Evolutionary conservation across 2,113 vertebrate genomes (phyloP).

Genomic region (Dicentrarchus labrax): DNA sequence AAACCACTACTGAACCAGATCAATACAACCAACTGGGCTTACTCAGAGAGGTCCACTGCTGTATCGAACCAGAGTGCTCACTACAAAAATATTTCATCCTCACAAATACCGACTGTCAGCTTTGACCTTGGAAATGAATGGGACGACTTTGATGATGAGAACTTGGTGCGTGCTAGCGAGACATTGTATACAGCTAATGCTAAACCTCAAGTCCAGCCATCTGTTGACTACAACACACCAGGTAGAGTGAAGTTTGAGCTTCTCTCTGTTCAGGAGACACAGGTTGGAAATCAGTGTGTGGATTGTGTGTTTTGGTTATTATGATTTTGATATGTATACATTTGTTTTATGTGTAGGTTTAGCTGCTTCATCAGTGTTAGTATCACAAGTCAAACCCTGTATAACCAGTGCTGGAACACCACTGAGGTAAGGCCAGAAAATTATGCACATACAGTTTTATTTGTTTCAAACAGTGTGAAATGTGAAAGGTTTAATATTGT

Average conservation of each 20-base stretch:
- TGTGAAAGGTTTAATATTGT: background rate
- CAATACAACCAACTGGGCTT: conserved; percentile 39
- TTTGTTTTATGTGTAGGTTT: conserved; percentile 43
- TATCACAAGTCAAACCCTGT: conserved; percentile 32
- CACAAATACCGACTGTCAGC: conserved; percentile 82
- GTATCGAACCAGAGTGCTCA: conserved; percentile 61
- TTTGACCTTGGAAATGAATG: conserved; percentile 89
- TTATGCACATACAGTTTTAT: background rate
- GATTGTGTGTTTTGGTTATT: background rate
- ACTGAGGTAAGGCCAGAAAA: conserved; percentile 55
- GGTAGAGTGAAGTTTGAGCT: conserved; percentile 46
- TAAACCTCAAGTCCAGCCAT: conserved; percentile 48
- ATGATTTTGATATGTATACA: background rate
- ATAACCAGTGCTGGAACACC: conserved; percentile 38
- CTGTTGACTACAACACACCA: conserved; percentile 32
- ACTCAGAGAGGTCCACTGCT: conserved; percentile 20
- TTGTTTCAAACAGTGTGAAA: background rate
- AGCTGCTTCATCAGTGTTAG: conserved; percentile 29
- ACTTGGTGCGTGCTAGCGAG: conserved; percentile 84
- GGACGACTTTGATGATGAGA: conserved; percentile 93
- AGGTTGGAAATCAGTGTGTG: background rate
- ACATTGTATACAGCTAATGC: conserved; percentile 34
- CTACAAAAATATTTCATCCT: conserved; percentile 69
- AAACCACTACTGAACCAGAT: conserved; percentile 51
- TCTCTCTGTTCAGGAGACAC: background rate